Conservation (phyloP, 1,140 invertebrate genomes). For the Macrobrachium nipponense region DNA sequence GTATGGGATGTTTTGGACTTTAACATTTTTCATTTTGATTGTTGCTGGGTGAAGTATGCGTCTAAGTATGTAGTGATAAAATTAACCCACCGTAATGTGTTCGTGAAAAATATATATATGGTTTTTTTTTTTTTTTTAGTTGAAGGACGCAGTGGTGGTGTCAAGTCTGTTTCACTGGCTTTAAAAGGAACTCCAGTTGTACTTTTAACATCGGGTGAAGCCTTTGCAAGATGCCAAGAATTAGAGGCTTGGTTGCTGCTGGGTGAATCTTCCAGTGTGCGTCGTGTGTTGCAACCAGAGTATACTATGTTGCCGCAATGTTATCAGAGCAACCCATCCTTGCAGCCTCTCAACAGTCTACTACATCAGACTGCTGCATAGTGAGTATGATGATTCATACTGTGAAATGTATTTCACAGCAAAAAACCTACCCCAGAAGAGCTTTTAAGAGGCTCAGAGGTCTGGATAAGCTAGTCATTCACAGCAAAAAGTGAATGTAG, state of each 20-base stretch:
- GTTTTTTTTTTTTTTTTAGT: constrained; percentile 37
- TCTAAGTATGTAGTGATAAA: no score
- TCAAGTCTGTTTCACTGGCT: constrained; percentile 40
- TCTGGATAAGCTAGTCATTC: no score
- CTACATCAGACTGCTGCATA: constrained; percentile 60
- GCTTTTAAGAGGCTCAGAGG: no score
- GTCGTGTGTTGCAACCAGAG: constrained; percentile 50
- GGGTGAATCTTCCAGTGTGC: constrained; percentile 55
- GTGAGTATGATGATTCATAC: constrained; percentile 23
- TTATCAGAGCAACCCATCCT: background rate
- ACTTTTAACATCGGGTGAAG: constrained; percentile 65
- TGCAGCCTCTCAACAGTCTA: constrained; percentile 51
- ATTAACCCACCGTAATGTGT: no score
- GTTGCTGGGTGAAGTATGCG: no score
- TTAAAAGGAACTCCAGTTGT: constrained; percentile 45
- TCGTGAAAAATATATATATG: no score
- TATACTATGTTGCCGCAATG: constrained; percentile 55
- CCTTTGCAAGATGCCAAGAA: constrained; percentile 63
- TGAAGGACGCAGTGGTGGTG: constrained; percentile 42
- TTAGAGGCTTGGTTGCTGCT: constrained; percentile 58
- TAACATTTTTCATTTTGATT: no score
- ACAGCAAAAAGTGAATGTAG: background rate
- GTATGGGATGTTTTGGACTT: no score
- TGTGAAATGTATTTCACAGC: background rate
- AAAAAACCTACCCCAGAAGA: no score